phyloP scores from a whole-genome alignment of 2,888 invertebrate species.

The Drosophila buzzatii region DNA sequence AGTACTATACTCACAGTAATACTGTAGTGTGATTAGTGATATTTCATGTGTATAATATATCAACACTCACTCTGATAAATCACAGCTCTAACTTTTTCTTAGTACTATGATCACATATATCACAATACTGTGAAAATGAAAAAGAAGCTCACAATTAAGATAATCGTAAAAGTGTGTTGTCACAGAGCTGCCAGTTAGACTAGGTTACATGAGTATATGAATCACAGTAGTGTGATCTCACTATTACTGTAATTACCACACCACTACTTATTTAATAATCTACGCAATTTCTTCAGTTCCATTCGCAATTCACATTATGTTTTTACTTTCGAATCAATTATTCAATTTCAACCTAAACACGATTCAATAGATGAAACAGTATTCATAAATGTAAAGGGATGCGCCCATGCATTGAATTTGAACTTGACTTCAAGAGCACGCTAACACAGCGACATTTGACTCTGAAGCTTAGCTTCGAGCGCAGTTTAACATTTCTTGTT shows the following conservation, averaged over 20 bases:
- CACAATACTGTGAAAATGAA: background rate
- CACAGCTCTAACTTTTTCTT: background rate
- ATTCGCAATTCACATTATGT: background rate
- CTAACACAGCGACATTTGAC: background rate
- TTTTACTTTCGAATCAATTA: constrained; percentile 13
- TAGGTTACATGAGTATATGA: too few relatives aligned
- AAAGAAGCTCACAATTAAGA: too few relatives aligned
- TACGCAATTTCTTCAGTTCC: background rate
- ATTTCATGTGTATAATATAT: too few relatives aligned
- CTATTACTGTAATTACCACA: too few relatives aligned
- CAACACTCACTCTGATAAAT: background rate
- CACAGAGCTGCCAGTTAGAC: too few relatives aligned
- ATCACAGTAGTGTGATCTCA: background rate
- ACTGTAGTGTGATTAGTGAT: background rate
- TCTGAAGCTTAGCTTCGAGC: constrained; percentile 17
- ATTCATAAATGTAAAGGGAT: constrained; percentile 14
- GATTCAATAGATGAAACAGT: constrained; percentile 9
- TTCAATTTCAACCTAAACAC: constrained; percentile 15
- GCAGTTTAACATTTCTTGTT: constrained; percentile 25
- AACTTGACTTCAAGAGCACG: constrained; percentile 43
- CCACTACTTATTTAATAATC: background rate
- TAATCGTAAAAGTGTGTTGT: too few relatives aligned
- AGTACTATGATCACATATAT: background rate
- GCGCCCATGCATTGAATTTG: constrained; percentile 26
- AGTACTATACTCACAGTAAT: too few relatives aligned